A percentile compares a stretch with the other conserved stretches of the same genome.
Conservation (phyloP, 1,140 invertebrate species). For the Bombyx mandarina region DNA sequence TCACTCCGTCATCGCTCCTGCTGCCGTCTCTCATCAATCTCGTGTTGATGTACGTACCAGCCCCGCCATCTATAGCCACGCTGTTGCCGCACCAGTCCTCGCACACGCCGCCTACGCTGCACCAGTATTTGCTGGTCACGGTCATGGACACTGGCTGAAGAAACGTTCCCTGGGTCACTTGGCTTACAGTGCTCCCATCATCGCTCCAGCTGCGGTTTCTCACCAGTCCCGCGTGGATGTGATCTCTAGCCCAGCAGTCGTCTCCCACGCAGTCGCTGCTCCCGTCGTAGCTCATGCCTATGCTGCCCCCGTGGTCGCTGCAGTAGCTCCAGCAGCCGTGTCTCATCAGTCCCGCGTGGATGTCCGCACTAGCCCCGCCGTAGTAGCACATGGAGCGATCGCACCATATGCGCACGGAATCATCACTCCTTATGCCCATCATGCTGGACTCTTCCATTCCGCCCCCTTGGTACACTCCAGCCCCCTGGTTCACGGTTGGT, state of each 20-base stretch:
- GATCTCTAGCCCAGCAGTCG: constrained; percentile 33
- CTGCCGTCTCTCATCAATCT: constrained; percentile 33
- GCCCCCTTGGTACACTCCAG: constrained; percentile 8
- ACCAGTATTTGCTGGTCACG: constrained; percentile 5
- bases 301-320: constrained; percentile 12
- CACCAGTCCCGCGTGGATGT: constrained; percentile 46
- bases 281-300: constrained; percentile 31
- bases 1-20: constrained; percentile 29
- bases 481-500: constrained; percentile 34
- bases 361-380: constrained; percentile 38
- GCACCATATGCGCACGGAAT: constrained; percentile 15
- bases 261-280: constrained; percentile 26
- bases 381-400: constrained; percentile 23
- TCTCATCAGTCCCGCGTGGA: constrained; percentile 59
- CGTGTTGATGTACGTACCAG: constrained; percentile 25
- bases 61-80: constrained; percentile 24
- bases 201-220: constrained; percentile 34
- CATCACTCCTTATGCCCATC: constrained; percentile 17
- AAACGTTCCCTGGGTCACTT: constrained; percentile 28
- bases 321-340: constrained; percentile 30
- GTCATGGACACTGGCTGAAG: constrained; percentile 25
- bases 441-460: constrained; percentile 21
- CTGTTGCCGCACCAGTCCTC: constrained; percentile 16
- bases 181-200: constrained; percentile 24
- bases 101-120: constrained; percentile 26